Conservation (phyloP, 2,888 invertebrate genomes). For the Stenoptilia bipunctidactyla region DNA sequence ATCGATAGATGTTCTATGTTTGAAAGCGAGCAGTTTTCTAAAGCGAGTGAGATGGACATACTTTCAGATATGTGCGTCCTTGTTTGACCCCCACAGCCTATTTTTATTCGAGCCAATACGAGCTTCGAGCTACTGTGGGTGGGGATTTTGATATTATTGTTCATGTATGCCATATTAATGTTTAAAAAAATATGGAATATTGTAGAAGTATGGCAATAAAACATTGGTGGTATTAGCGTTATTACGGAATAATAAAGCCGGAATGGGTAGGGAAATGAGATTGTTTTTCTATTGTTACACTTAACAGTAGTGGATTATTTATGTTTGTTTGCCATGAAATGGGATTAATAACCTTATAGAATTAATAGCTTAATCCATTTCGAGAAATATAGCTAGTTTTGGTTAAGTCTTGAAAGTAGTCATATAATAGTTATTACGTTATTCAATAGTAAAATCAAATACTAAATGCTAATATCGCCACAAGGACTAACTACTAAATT, state of each 20-base stretch:
- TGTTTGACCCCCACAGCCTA: slow-evolving; percentile 58
- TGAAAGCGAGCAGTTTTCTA: slow-evolving; percentile 59
- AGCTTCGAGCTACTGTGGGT: slow-evolving; percentile 44
- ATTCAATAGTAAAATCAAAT: too few species aligned
- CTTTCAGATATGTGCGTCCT: slow-evolving; percentile 35
- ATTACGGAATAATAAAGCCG: slow-evolving; percentile 45
- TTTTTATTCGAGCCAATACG: slow-evolving; percentile 60
- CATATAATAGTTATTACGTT: too few species aligned
- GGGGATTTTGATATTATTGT: slow-evolving; percentile 67
- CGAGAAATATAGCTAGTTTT: neutral
- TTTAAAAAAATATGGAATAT: slow-evolving; percentile 53
- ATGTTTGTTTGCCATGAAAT: slow-evolving; percentile 35
- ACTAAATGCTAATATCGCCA: too few species aligned
- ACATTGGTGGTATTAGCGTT: slow-evolving; percentile 35
- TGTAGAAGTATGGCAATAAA: slow-evolving; percentile 34
- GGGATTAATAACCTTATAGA: slow-evolving; percentile 5
- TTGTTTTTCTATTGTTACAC: slow-evolving; percentile 41
- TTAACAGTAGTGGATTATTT: slow-evolving; percentile 38
- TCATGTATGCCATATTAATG: slow-evolving; percentile 66
- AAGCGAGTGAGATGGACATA: slow-evolving; percentile 30
- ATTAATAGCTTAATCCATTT: slow-evolving; percentile 17
- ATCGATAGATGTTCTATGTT: slow-evolving; percentile 67
- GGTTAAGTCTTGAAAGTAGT: too few species aligned
- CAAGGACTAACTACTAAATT: too few species aligned
- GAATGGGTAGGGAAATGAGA: slow-evolving; percentile 44